phyloP scores from a whole-genome alignment of 1,140 invertebrate species.

The Coboldia fuscipes region DNA sequence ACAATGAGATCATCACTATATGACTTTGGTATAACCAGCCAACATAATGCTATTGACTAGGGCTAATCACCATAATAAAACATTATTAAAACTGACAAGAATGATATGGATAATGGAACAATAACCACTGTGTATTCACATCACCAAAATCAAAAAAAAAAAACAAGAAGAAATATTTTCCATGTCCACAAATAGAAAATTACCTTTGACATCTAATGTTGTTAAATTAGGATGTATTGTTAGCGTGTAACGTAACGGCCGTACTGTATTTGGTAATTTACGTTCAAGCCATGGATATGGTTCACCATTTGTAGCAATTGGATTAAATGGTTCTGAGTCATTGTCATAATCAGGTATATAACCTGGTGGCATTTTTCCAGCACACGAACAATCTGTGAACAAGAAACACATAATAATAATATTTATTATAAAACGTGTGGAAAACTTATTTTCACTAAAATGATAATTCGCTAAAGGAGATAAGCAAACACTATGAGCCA shows the following conservation, averaged over 20 bases:
- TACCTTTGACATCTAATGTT: slow-evolving; percentile 68
- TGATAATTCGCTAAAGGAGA: too few relatives aligned
- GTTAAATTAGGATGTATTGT: slow-evolving; percentile 87
- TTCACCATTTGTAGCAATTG: slow-evolving; percentile 53
- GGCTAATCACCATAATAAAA: too few relatives aligned
- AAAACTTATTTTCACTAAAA: too few relatives aligned
- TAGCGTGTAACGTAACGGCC: slow-evolving; percentile 70
- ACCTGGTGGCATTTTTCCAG: slow-evolving; percentile 38
- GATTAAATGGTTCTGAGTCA: slow-evolving; percentile 30
- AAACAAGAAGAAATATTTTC: slow-evolving; percentile 5
- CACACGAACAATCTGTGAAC: slow-evolving; percentile 44
- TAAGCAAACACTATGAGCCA: too few relatives aligned
- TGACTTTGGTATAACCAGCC: too few relatives aligned
- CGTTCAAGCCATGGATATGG: slow-evolving; percentile 78
- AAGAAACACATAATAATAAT: slow-evolving; percentile 3
- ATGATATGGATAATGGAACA: not conserved
- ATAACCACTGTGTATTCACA: not conserved
- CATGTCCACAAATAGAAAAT: not conserved
- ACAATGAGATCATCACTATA: not conserved
- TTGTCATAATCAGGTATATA: slow-evolving; percentile 36
- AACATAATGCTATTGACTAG: too few relatives aligned
- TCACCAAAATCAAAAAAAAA: not conserved
- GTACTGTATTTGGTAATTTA: slow-evolving; percentile 56
- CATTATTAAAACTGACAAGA: too few relatives aligned
- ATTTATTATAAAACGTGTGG: too few relatives aligned